Evolutionary conservation across 2,888 invertebrate species (phyloP).

Genomic region (Orthosia cruda): DNA sequence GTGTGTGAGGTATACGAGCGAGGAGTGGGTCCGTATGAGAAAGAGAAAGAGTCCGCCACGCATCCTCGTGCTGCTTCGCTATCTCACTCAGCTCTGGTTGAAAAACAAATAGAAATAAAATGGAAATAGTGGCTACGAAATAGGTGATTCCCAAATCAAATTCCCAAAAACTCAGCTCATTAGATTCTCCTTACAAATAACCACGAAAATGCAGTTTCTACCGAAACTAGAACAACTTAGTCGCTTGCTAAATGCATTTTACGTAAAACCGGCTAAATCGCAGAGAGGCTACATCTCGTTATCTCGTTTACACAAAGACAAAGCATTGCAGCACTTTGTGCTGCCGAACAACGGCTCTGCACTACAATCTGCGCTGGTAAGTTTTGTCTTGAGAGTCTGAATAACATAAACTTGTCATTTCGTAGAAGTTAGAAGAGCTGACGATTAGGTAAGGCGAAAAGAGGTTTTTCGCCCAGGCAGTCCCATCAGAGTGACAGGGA

Average conservation of each 20-base stretch:
- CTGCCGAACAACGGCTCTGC: slow-evolving; percentile 35
- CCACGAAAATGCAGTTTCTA: background rate
- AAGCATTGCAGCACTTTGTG: slow-evolving; percentile 53
- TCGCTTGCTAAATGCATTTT: slow-evolving; percentile 42
- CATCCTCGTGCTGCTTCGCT: too few species aligned
- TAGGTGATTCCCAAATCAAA: background rate
- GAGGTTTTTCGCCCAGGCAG: too few species aligned
- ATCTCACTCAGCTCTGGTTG: too few species aligned
- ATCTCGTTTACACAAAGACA: slow-evolving; percentile 60
- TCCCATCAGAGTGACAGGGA: too few species aligned
- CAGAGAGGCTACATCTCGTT: slow-evolving; percentile 46
- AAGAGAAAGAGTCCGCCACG: too few species aligned
- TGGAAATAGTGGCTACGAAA: background rate
- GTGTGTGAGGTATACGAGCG: too few species aligned
- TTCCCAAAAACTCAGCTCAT: background rate
- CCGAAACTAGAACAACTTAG: slow-evolving; percentile 4
- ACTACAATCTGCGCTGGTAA: slow-evolving; percentile 38
- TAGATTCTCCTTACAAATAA: background rate
- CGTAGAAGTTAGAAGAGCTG: background rate
- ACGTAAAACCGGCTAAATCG: slow-evolving; percentile 24
- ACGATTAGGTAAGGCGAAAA: background rate
- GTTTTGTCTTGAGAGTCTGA: slow-evolving; percentile 28
- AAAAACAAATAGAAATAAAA: too few species aligned
- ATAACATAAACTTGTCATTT: slow-evolving; percentile 28
- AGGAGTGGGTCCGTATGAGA: too few species aligned